These are phyloP conservation scores for Petrolisthes manimaculis DNA, from an alignment of 2,888 invertebrate species.

Conservation along the genomic window DNA sequence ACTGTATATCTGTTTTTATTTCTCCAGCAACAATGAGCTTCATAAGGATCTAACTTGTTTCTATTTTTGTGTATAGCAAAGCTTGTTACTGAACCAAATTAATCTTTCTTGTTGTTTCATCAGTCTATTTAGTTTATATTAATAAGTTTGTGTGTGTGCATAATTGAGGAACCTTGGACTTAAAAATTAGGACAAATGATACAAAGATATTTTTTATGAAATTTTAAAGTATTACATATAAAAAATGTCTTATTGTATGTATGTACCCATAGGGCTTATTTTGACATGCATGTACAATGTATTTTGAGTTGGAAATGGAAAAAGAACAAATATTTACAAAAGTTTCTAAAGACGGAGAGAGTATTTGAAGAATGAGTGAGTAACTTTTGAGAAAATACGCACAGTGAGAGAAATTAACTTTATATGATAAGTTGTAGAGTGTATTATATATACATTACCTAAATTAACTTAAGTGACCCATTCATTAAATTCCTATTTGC, in stretches of 20 bases:
- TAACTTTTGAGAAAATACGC: not conserved
- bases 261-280: not conserved
- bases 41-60: no score
- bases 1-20: no score
- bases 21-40: no score
- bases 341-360: not conserved
- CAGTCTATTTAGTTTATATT: no score
- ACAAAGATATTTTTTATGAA: not conserved
- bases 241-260: not conserved
- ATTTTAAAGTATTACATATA: not conserved
- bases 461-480: slow-evolving; percentile 1
- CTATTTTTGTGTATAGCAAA: no score
- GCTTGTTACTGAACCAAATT: no score
- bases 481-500: not conserved
- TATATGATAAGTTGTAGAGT: not conserved
- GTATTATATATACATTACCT: slow-evolving; percentile 16
- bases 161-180: no score
- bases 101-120: no score
- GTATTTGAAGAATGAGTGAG: not conserved
- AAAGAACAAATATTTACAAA: slow-evolving; percentile 14
- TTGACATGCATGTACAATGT: not conserved
- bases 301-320: not conserved
- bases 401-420: not conserved
- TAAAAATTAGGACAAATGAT: not conserved
- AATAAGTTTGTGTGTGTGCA: no score